phyloP scores from a whole-genome alignment of 2,797 vertebrate genomes.

The Setipinna tenuifilis region DNA sequence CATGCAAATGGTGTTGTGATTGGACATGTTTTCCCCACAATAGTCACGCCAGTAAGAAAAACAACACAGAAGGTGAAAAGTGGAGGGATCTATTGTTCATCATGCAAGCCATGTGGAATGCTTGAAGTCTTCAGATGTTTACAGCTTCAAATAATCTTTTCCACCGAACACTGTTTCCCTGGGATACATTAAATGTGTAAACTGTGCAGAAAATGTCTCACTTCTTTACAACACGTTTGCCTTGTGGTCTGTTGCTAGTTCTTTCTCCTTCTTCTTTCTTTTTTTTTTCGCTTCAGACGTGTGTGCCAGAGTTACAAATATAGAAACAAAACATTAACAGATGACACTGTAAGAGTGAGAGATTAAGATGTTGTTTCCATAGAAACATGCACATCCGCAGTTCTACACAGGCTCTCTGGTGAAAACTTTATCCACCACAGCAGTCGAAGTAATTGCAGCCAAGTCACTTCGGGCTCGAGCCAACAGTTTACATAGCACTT shows the following conservation, averaged over 20 bases:
- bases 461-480: slow-evolving; percentile 22
- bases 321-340: slow-evolving; percentile 38
- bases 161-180: neutral
- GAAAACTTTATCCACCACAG: slow-evolving; percentile 21
- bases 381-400: slow-evolving; percentile 38
- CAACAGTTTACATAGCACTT: slow-evolving; percentile 17
- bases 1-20: neutral
- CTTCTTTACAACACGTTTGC: neutral
- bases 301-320: slow-evolving; percentile 36
- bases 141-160: slow-evolving; percentile 3
- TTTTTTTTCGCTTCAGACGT: neutral
- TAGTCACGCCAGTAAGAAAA: neutral
- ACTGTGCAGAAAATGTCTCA: neutral
- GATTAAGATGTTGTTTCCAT: slow-evolving; percentile 43
- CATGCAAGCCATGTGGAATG: neutral
- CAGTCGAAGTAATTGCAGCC: slow-evolving; percentile 14
- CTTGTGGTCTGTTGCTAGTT: slow-evolving; percentile 12
- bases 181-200: slow-evolving; percentile 3
- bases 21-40: neutral
- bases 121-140: neutral
- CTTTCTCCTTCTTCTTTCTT: slow-evolving; percentile 21
- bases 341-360: slow-evolving; percentile 33
- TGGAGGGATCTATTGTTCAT: neutral
- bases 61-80: neutral
- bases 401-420: slow-evolving; percentile 16